A percentile compares a stretch with the other conserved stretches of the same genome.
These are phyloP conservation scores for Lordiphosa mommai DNA, from an alignment of 1,140 invertebrate species.

Conservation along the genomic window DNA sequence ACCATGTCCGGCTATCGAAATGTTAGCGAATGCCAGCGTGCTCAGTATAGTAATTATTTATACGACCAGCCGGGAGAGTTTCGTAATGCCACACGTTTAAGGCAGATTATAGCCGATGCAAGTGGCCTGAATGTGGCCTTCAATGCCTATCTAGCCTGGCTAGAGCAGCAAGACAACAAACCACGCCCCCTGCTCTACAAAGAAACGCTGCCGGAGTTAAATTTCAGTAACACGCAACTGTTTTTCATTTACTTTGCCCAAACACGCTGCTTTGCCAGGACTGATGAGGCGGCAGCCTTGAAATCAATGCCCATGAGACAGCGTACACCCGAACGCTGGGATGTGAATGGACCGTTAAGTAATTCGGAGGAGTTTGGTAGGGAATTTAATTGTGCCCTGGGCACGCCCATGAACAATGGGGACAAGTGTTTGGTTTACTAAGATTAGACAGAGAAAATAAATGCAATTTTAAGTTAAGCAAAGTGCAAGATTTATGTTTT, in stretches of 20 bases:
- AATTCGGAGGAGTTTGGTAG: constrained; percentile 60
- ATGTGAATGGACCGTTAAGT: constrained; percentile 62
- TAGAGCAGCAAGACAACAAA: constrained; percentile 36
- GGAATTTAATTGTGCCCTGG: constrained; percentile 58
- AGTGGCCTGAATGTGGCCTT: constrained; percentile 84
- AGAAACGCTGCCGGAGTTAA: constrained; percentile 58
- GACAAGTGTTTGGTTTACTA: constrained; percentile 69
- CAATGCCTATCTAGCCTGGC: constrained; percentile 80
- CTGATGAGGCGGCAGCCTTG: constrained; percentile 20
- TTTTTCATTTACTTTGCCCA: constrained; percentile 88
- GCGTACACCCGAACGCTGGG: constrained; percentile 57
- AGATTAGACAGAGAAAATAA: constrained; percentile 8
- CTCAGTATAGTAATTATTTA: constrained; percentile 88
- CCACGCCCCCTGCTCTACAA: constrained; percentile 15
- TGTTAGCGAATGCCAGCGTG: constrained; percentile 92
- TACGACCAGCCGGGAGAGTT: constrained; percentile 77
- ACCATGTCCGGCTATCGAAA: constrained; percentile 94
- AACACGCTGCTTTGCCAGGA: constrained; percentile 48
- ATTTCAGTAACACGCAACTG: constrained; percentile 82
- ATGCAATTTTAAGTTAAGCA: neutral
- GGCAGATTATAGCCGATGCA: constrained; percentile 86
- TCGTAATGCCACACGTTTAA: constrained; percentile 84
- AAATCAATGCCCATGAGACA: constrained; percentile 49
- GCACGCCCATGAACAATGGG: constrained; percentile 64
- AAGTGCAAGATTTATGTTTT: too few relatives aligned